Evolutionary conservation across 2,888 invertebrate genomes (phyloP).

Genomic region (Drosophila parthenogenetica): DNA sequence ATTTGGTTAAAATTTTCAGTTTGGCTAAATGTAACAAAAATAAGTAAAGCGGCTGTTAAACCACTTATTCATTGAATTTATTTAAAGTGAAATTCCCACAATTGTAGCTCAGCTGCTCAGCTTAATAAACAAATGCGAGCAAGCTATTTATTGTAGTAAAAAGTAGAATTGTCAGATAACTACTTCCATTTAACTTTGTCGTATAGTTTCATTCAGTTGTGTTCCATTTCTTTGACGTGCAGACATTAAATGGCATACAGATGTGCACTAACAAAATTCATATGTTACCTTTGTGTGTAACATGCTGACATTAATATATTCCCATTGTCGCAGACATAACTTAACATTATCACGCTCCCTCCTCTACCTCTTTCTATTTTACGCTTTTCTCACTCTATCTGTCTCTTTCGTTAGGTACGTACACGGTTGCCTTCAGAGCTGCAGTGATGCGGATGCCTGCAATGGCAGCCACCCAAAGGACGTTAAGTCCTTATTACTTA

Average conservation of each 20-base stretch:
- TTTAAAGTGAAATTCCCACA: not conserved
- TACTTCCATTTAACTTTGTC: slow-evolving; percentile 5
- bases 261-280: slow-evolving; percentile 35
- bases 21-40: too few species aligned
- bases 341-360: slow-evolving; percentile 48
- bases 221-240: slow-evolving; percentile 6
- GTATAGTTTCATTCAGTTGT: not conserved
- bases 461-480: slow-evolving; percentile 85
- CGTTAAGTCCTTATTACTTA: slow-evolving; percentile 53
- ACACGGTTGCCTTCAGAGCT: slow-evolving; percentile 96
- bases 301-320: slow-evolving; percentile 47
- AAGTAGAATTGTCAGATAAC: slow-evolving; percentile 6
- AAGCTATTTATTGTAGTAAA: slow-evolving; percentile 11
- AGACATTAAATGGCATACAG: slow-evolving; percentile 24
- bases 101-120: slow-evolving; percentile 3
- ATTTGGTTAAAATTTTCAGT: too few species aligned
- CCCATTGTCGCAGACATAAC: slow-evolving; percentile 47
- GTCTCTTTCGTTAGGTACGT: slow-evolving; percentile 88
- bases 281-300: slow-evolving; percentile 40
- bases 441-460: slow-evolving; percentile 96
- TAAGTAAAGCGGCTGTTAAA: too few species aligned
- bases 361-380: not conserved
- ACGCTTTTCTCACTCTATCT: not conserved
- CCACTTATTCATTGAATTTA: not conserved
- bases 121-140: slow-evolving; percentile 15